Percentiles rank a stretch among this genome's conserved stretches.
Evolutionary conservation across 2,113 vertebrate genomes (phyloP).

Genomic region (Lepisosteus oculatus): DNA sequence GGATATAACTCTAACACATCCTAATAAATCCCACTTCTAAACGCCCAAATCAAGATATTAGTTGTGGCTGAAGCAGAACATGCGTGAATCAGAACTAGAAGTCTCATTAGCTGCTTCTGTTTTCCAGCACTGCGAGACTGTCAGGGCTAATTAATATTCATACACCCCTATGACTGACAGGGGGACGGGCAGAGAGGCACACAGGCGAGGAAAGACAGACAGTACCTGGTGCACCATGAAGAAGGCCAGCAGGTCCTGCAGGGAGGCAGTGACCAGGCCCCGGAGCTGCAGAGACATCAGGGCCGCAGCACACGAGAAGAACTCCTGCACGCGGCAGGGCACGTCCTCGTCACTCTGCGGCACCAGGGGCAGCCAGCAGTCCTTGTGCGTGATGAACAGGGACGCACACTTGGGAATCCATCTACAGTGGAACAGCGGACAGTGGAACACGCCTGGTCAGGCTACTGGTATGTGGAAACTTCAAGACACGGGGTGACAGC

Average conservation of each 20-base stretch:
- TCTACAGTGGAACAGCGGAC: conserved; percentile 48
- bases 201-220: no score
- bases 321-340: conserved; percentile 59
- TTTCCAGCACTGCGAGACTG: no score
- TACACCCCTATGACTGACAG: no score
- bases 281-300: conserved; percentile 87
- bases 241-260: conserved; percentile 77
- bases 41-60: no score
- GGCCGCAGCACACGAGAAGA: conserved; percentile 72
- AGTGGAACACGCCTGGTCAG: not conserved
- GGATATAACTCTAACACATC: no score
- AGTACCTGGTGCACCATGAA: conserved; percentile 78
- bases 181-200: no score
- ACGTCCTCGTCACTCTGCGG: conserved; percentile 53
- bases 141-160: no score
- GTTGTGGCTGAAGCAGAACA: no score
- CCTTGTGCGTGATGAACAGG: conserved; percentile 60
- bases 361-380: conserved; percentile 68
- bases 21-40: no score
- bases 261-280: conserved; percentile 74
- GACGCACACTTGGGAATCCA: conserved; percentile 82
- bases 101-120: no score
- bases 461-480: no score
- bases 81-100: no score
- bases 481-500: not conserved